Base-by-base conservation (phyloP, 2,888 invertebrate species). In the Itoplectis maculator region DNA sequence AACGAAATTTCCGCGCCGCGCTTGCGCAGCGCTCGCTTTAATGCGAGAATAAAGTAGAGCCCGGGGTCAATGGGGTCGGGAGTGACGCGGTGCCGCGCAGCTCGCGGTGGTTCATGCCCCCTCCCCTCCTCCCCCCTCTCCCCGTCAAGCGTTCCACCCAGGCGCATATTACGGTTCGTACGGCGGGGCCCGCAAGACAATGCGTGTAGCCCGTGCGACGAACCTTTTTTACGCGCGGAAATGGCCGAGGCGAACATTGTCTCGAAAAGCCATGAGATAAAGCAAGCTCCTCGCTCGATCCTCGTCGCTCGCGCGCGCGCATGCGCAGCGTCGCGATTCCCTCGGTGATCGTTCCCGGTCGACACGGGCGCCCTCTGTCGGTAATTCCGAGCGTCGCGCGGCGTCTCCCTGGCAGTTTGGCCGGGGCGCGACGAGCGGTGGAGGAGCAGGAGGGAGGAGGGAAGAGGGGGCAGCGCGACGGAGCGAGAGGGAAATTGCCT, bases 261-360 rank as follows among this genome's bases (percentile, higher is more conserved):
- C 90, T 91, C 86, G 91, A 90, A 91, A 91, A 91, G 91, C 91
- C 91, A 91, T 92, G 91, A 92, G 92, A 92, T 92, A 92, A 92
- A 92, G 89, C 89, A 92, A 83, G 81, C 29, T 2, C 47, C 72
- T 29, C 35, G 45, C 20, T 42, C n/a, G 23, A 6, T 59, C 59
- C 15, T 59, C 15, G 59, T 59, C 37, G n/a, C 9, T 15, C 37
- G 15, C 35, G 35, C 59, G 0, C n/a, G 59, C 29, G n/a, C n/a
- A n/a, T n/a, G n/a, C n/a, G n/a, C n/a, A n/a, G n/a, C n/a, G n/a
- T n/a, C n/a, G n/a, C n/a, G n/a, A n/a, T n/a, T n/a, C n/a, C n/a
- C n/a, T n/a, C n/a, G n/a, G n/a, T n/a, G n/a, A n/a, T n/a, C n/a
- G n/a, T n/a, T n/a, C n/a, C n/a, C n/a, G n/a, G n/a, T 37, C 15